Evolutionary conservation across 2,113 vertebrate genomes (phyloP).

Genomic region (Carassius auratus): DNA sequence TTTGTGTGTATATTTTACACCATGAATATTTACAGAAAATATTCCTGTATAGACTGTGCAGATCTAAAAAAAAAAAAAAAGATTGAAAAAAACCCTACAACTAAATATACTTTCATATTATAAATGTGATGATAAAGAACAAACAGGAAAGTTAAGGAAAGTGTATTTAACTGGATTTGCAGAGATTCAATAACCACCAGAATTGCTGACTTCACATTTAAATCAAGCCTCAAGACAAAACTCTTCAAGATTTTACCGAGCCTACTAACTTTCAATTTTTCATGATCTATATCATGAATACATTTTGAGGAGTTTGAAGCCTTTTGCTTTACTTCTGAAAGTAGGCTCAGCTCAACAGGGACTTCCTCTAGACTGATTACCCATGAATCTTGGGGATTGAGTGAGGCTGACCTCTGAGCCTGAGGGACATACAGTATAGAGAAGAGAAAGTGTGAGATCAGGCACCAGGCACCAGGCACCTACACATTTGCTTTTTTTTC

Average conservation of each 20-base stretch:
- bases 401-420: neutral
- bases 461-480: conserved; percentile 17
- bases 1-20: neutral
- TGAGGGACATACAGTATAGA: neutral
- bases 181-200: neutral
- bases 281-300: neutral
- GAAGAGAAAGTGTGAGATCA: conserved; percentile 24
- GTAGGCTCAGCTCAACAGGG: conserved; percentile 14
- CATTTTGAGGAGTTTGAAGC: neutral
- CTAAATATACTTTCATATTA: no score
- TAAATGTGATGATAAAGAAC: neutral
- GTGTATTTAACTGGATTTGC: neutral
- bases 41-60: neutral
- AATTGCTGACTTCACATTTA: neutral
- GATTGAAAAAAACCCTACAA: no score
- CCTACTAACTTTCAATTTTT: neutral
- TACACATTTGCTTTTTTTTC: neutral
- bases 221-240: conserved; percentile 5
- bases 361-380: conserved; percentile 16
- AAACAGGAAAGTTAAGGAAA: neutral
- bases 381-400: neutral
- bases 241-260: neutral
- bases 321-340: neutral
- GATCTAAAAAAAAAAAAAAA: no score
- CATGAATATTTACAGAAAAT: no score